Base-by-base conservation (phyloP, 1,140 invertebrate genomes). In the Lerema accius region DNA sequence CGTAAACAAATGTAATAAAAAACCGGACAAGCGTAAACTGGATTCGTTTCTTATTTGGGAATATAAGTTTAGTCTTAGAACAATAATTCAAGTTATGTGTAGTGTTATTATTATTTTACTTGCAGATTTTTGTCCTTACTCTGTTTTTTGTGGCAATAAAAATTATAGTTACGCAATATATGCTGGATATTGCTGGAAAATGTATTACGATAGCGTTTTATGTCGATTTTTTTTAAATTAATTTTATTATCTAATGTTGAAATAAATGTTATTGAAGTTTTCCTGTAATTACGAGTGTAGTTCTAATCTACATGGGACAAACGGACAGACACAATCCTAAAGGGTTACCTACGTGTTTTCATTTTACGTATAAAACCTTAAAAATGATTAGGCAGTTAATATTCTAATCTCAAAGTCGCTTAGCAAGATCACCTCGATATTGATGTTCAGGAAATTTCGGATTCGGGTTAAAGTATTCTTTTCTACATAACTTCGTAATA, bases 1-100 rank as follows among this genome's bases (percentile, higher is more conserved):
- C 28, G 28, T 32, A 32, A 32, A 32, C 28, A 32, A 32, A 32
- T 32, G 28, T 32, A 32, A 32, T 32, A 32, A 32, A 32, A 32
- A 32, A 32, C 4, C 28, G 28, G 28, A 4, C 28, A 32, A 32
- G 28, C 4, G 4, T 7, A 7, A 32, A 4, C 7, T 7, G 28
- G 28, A 9, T 9, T 9, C 28, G 28, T 7, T 32, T 32, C 1
- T 32, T 4, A 9, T 32, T 32, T 32, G 28, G 4, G 28, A 4
- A 32, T 1, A 32, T 5, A 23, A 23, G 2, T 23, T 23, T 2
- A 23, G 5, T 3, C 5, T 3, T 23, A 23, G 5, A 23, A 23
- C 19, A 23, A 23, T 2, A 23, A n/a, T n/a, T n/a, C n/a, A n/a
- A 23, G 5, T 23, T 23, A 23, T 23, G 19, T 23, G 19, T 23